Base-by-base conservation (phyloP, 1,140 invertebrate species). In the Atta texana region DNA sequence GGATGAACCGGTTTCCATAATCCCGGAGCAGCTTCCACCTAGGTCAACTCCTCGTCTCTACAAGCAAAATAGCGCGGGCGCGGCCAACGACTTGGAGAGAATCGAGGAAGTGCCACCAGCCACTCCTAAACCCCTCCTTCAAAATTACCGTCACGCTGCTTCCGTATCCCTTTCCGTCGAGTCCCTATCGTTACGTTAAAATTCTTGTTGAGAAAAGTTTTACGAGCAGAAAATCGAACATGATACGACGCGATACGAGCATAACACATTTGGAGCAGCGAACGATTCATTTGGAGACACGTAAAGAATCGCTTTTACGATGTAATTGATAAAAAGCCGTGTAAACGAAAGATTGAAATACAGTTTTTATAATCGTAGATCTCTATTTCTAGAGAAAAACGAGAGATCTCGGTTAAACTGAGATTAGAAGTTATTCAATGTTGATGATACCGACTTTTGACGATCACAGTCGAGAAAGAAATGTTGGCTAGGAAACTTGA, bases 11-110 rank as follows among this genome's bases (percentile, higher is more conserved):
- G 86, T 92, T 1, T 82, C 71, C 10, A 55, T 74, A 16, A 63
- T 68, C 1, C 69, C 90, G 10, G 57, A 44, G n/a, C 89, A 90
- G 8, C 10, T 57, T 0, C 77, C 44, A 5, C 69, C 55, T 8
- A 84, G 63, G 18, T 34, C 77, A 21, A 69, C 88, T 74, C 94
- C 94, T 44, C 94, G 95, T 66, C 93, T 97, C 10, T 97, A 96
- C 92, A 97, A 97, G 89, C 97, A 97, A 91, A 97, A 97, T 93
- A 97, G 97, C 18, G 96, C 96, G 3, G 97, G 97, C 12, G 96
- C 97, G 31, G 96, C 96, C 3, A 96, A 96, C 85, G 97, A 97
- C 94, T 93, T 97, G 86, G 97, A 97, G 91, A 96, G 97, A 89
- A 97, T 97, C 88, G 97, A 97, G 92, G 97, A 97, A 91, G 96